Percentiles rank a stretch among this genome's conserved stretches.
These are phyloP conservation scores for Helicoverpa armigera DNA, from an alignment of 1,140 invertebrate genomes.

Conservation along the genomic window DNA sequence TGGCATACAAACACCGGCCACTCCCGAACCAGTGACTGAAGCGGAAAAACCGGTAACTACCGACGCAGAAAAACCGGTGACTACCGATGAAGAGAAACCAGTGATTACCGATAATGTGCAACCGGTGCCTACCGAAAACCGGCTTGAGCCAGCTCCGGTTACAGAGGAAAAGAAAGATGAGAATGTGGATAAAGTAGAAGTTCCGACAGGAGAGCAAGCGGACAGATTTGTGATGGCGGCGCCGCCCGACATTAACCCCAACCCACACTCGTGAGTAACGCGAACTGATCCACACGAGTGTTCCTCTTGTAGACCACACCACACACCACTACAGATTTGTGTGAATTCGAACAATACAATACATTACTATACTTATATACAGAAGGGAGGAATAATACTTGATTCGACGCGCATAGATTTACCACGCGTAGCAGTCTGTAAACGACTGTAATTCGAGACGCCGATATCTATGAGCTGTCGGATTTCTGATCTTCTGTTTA, in stretches of 20 bases:
- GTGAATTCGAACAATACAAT: conserved; percentile 49
- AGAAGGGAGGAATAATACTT: neutral
- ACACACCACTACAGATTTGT: conserved; percentile 61
- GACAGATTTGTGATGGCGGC: conserved; percentile 72
- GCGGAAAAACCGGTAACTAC: conserved; percentile 9
- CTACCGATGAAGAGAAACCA: neutral
- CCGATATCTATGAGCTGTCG: neutral
- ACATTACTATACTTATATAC: neutral
- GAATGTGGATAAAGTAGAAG: neutral
- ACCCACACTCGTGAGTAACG: conserved; percentile 85
- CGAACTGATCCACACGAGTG: conserved; percentile 50
- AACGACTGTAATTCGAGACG: conserved; percentile 5
- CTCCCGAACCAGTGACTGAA: conserved; percentile 9
- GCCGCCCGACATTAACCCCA: conserved; percentile 79
- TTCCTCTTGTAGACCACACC: conserved; percentile 56
- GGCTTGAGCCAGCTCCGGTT: conserved; percentile 37
- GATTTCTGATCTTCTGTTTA: conserved; percentile 27
- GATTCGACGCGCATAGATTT: neutral
- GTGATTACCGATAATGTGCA: conserved; percentile 9
- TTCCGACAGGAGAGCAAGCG: conserved; percentile 47
- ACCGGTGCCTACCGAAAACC: conserved; percentile 30
- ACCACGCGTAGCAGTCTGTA: conserved; percentile 1
- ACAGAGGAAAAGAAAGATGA: conserved; percentile 9
- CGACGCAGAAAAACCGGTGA: conserved; percentile 33
- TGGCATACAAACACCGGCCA: neutral